phyloP scores from a whole-genome alignment of 2,797 vertebrate genomes.

The Sebastiscus albofasciatus region DNA sequence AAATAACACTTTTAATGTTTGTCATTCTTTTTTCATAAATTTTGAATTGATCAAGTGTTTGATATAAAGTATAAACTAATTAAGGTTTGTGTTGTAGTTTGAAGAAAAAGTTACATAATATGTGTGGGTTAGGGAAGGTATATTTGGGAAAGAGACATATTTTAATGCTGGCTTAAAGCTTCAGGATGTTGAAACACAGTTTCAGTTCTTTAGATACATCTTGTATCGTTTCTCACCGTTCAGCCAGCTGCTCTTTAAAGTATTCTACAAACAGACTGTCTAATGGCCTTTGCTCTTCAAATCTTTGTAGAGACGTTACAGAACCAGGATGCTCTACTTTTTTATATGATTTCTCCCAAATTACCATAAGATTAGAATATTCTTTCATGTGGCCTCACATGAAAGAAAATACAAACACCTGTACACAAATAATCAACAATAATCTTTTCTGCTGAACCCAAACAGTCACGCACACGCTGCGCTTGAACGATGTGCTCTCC shows the following conservation, averaged over 20 bases:
- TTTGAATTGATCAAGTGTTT: not conserved
- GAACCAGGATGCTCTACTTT: constrained; percentile 7
- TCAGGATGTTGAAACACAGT: constrained; percentile 2
- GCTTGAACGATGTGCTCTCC: constrained; percentile 48
- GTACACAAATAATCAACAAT: not conserved
- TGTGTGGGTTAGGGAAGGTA: not conserved
- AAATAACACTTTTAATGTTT: not conserved
- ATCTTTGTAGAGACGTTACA: constrained; percentile 6
- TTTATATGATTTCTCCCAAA: constrained; percentile 9
- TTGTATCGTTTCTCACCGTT: constrained; percentile 17
- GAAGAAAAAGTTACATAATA: not conserved
- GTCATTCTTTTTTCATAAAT: not conserved
- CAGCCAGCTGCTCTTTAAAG: constrained; percentile 36
- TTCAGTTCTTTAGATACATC: constrained; percentile 6
- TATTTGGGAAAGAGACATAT: not conserved
- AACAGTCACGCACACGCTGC: not conserved
- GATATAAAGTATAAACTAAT: not conserved
- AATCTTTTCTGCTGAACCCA: not conserved
- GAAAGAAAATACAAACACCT: constrained; percentile 30
- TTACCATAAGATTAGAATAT: constrained; percentile 18
- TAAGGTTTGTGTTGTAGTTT: not conserved
- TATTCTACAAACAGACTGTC: constrained; percentile 35
- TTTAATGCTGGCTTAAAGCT: constrained; percentile 11
- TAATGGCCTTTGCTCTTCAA: constrained; percentile 29
- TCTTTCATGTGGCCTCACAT: constrained; percentile 19